phyloP scores from a whole-genome alignment of 2,888 invertebrate species.

The Atethmia centrago region DNA sequence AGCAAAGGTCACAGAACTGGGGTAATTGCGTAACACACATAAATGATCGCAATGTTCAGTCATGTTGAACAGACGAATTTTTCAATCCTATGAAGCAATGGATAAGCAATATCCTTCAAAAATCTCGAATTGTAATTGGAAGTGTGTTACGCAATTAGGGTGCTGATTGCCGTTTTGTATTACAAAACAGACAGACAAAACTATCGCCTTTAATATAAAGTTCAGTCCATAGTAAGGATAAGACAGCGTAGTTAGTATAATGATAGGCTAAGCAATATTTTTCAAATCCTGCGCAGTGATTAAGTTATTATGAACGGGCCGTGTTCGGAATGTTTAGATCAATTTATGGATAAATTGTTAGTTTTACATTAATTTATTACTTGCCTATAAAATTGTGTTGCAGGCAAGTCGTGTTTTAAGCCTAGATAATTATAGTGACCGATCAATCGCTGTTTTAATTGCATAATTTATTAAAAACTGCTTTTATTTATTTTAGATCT shows the following conservation, averaged over 20 bases:
- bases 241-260: conserved; percentile 52
- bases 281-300: conserved; percentile 62
- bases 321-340: conserved; percentile 57
- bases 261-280: conserved; percentile 56
- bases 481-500: not conserved
- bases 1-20: not conserved
- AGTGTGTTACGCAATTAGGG: too few species aligned
- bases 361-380: conserved; percentile 60
- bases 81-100: too few species aligned
- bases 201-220: conserved; percentile 2
- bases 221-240: conserved; percentile 39
- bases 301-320: conserved; percentile 60
- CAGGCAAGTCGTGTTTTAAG: conserved; percentile 21
- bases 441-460: conserved; percentile 10
- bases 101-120: too few species aligned
- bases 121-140: too few species aligned
- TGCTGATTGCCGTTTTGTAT: not conserved
- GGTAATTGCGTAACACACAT: too few species aligned
- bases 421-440: conserved; percentile 20
- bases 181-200: conserved; percentile 29
- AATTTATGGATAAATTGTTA: conserved; percentile 64
- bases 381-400: conserved; percentile 46
- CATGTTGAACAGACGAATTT: too few species aligned
- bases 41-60: too few species aligned
- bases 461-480: not conserved